A percentile compares a stretch with the other conserved stretches of the same genome.
Evolutionary conservation across 2,113 vertebrate genomes (phyloP).

Genomic region (Tiliqua scincoides): DNA sequence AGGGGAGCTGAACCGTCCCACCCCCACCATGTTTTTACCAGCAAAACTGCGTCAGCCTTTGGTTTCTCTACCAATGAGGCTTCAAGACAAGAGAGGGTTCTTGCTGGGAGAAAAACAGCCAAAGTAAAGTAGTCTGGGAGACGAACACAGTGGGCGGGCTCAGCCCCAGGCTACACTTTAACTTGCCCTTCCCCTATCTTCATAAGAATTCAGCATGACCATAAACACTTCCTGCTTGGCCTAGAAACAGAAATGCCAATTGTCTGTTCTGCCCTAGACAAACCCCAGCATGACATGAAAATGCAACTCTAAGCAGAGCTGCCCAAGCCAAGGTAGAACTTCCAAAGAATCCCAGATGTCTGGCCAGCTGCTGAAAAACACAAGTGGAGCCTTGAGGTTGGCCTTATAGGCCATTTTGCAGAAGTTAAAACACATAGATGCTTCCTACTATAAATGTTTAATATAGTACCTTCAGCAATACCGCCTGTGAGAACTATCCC

Average conservation of each 20-base stretch:
- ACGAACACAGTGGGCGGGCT: background rate
- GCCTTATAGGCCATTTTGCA: background rate
- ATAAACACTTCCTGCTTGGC: too few relatives aligned
- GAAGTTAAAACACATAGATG: background rate
- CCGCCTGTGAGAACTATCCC: constrained; percentile 65
- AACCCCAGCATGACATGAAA: background rate
- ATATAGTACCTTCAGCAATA: constrained; percentile 52
- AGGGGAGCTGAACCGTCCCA: too few relatives aligned
- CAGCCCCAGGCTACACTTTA: background rate
- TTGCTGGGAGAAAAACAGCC: background rate
- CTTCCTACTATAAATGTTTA: constrained; percentile 56
- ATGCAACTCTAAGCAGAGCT: background rate
- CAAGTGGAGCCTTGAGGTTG: background rate
- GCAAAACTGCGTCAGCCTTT: background rate
- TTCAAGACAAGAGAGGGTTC: background rate
- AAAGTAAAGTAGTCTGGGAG: background rate
- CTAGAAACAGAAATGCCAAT: too few relatives aligned
- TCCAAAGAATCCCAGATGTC: background rate
- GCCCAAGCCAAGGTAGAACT: background rate
- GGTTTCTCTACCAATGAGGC: background rate
- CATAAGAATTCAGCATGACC: background rate
- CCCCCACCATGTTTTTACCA: too few relatives aligned
- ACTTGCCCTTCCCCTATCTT: background rate
- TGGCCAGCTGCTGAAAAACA: constrained; percentile 9
- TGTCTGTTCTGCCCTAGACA: too few relatives aligned